These are phyloP conservation scores for Ophion slaviceki DNA, from an alignment of 2,888 invertebrate genomes.

Conservation along the genomic window DNA sequence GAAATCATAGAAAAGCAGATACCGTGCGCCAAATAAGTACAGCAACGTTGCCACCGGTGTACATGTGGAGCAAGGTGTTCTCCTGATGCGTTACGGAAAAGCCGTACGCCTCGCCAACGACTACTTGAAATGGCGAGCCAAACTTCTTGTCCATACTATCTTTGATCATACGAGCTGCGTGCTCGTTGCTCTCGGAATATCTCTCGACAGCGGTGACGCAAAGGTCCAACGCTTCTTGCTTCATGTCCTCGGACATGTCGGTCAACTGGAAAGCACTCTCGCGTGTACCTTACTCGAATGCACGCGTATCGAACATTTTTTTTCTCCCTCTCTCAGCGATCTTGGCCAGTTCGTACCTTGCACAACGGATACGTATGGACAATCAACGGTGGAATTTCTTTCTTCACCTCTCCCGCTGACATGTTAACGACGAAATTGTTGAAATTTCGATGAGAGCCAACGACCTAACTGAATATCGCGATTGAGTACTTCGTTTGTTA, in stretches of 20 bases:
- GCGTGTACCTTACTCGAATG: neutral
- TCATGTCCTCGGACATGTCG: slow-evolving; percentile 95
- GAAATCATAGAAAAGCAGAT: slow-evolving; percentile 64
- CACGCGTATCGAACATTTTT: neutral
- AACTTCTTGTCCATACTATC: slow-evolving; percentile 98
- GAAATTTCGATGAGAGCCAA: neutral
- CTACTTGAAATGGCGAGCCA: slow-evolving; percentile 92
- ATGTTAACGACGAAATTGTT: slow-evolving; percentile 61
- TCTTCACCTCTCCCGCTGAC: slow-evolving; percentile 85
- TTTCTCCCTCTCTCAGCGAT: neutral
- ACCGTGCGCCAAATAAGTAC: slow-evolving; percentile 78
- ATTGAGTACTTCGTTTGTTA: slow-evolving; percentile 25
- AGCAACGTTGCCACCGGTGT: slow-evolving; percentile 95
- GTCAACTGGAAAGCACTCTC: slow-evolving; percentile 60
- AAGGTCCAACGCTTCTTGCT: slow-evolving; percentile 94
- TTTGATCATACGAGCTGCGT: slow-evolving; percentile 96
- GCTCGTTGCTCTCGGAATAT: slow-evolving; percentile 90
- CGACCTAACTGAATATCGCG: neutral
- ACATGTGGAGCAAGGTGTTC: slow-evolving; percentile 93
- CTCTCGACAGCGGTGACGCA: slow-evolving; percentile 98
- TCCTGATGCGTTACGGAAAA: slow-evolving; percentile 97
- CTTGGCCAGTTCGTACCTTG: slow-evolving; percentile 85
- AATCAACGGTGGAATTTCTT: slow-evolving; percentile 83
- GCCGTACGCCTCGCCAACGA: slow-evolving; percentile 97
- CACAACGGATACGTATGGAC: slow-evolving; percentile 93